Evolutionary conservation across 2,888 invertebrate species (phyloP), one percentile per base, ranked within the genome.

Genomic region (Noctua pronuba): DNA sequence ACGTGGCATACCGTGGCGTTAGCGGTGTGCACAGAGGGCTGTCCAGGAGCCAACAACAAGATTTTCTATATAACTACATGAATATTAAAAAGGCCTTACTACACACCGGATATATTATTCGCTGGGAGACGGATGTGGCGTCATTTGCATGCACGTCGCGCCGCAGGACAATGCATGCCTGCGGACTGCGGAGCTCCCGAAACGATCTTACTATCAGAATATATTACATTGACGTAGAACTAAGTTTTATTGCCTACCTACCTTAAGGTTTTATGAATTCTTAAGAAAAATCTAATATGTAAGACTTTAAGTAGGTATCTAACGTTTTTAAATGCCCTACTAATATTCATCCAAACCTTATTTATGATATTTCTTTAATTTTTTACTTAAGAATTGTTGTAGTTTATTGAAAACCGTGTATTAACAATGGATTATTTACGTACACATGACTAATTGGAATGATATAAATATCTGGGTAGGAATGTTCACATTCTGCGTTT

Each of bases 131-230:
- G 96, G 96, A 96, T 96, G 95, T 94, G 88, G 88, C 84, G 88
- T 89, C 93, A 95, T 96, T 95, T 94, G 94, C 94, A 96, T 96
- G 94, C 96, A 89, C 72, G 92, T 90, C 93, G 92, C 90, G 92
- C 88, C 90, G 77, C 73, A 80, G 89, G 86, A 90, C 89, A 89
- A 88, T 88, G 84, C 85, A 83, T 84, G 83, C 79, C 77, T 84
- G 68, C 74, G 75, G 64, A 71, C 75, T 79, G 70, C 71, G 72
- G 81, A 79, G 78, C 72, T 77, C 85, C 86, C 86, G 78, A 83
- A 83, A 86, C 81, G 86, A 82, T 85, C 81, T 85, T 80, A 83
- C 80, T 73, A 76, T 79, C 81, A 77, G 77, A 80, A 78, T 84
- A 80, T 68, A 83, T 82, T 77, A 84, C 70, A 62, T 78, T 31